phyloP scores from a whole-genome alignment of 23 tunicate genomes.

The Phallusia fumigata region DNA sequence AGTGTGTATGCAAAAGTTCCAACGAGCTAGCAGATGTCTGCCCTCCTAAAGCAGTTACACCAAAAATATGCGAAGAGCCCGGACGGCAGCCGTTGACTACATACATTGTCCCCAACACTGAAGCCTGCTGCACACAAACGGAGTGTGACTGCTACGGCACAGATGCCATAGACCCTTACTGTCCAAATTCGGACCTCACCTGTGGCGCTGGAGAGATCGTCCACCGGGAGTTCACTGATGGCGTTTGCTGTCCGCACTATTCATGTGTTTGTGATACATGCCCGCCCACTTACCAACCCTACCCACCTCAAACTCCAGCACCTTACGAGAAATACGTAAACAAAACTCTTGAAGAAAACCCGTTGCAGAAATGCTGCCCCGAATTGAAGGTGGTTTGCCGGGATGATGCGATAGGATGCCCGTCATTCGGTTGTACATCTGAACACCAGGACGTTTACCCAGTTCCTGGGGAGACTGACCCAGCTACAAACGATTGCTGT shows the following conservation, averaged over 20 bases:
- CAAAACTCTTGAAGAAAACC: slow-evolving; percentile 3
- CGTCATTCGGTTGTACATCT: not conserved
- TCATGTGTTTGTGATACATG: not conserved
- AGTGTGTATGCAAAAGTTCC: not conserved
- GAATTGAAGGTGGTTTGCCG: not conserved
- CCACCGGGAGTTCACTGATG: not conserved
- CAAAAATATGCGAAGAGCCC: not conserved
- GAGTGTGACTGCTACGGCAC: not conserved
- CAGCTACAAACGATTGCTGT: slow-evolving; percentile 7
- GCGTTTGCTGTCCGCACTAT: not conserved
- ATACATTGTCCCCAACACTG: not conserved
- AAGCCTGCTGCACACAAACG: not conserved
- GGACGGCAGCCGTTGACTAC: not conserved
- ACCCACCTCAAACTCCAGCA: not conserved
- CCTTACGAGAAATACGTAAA: not conserved
- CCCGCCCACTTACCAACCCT: not conserved
- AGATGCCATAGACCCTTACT: not conserved
- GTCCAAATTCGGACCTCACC: not conserved
- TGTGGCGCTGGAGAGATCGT: not conserved
- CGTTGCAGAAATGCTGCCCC: slow-evolving; percentile 6
- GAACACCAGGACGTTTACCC: not conserved
- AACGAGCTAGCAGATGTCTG: not conserved
- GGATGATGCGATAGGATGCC: not conserved
- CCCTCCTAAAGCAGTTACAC: not conserved
- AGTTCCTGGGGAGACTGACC: not conserved